Evolutionary conservation across 1,140 invertebrate genomes (phyloP).

Genomic region (Hydropsyche tenuis): DNA sequence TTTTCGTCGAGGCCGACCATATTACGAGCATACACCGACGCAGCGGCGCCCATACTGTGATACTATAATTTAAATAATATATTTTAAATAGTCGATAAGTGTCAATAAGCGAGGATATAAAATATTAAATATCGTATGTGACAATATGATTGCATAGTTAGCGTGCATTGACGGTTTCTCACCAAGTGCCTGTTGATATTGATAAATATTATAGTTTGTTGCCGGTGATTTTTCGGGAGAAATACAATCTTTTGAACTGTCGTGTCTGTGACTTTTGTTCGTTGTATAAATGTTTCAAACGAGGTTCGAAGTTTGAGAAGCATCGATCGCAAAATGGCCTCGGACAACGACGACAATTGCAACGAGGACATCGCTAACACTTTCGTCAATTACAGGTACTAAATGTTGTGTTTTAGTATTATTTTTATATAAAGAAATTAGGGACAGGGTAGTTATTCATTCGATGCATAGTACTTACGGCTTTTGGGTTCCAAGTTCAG

Average conservation of each 20-base stretch:
- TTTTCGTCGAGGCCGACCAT: no score
- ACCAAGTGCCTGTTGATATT: no score
- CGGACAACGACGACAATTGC: slow-evolving; percentile 44
- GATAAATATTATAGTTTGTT: background rate
- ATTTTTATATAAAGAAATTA: no score
- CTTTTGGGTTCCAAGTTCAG: no score
- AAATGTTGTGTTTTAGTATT: background rate
- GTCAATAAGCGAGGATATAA: background rate
- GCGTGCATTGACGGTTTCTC: no score
- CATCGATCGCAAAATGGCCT: slow-evolving; percentile 38
- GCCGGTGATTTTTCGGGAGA: background rate
- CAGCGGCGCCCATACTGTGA: background rate
- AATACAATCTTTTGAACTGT: background rate
- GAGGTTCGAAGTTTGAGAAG: slow-evolving; percentile 10
- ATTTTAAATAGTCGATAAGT: background rate
- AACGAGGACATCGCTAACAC: slow-evolving; percentile 38
- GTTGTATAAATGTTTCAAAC: background rate
- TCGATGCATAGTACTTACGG: no score
- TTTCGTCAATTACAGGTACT: slow-evolving; percentile 37
- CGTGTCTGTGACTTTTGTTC: background rate
- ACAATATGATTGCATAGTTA: no score
- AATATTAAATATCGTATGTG: background rate
- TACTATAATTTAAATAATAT: background rate
- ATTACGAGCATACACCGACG: no score
- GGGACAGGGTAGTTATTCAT: no score